phyloP scores from a whole-genome alignment of 2,888 invertebrate genomes.

The Epiblema foenella region DNA sequence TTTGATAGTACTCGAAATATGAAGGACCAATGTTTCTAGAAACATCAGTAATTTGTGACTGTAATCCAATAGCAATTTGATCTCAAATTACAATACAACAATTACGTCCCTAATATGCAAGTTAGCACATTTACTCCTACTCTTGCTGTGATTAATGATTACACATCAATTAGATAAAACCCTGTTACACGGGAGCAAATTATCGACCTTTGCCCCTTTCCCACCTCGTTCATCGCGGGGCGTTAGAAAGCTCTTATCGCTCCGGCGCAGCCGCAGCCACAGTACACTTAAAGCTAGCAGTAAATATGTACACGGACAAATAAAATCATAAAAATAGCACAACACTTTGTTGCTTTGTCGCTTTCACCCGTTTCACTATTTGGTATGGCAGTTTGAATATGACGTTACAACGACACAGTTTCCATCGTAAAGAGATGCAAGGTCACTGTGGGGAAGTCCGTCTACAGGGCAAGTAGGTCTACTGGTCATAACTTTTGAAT shows the following conservation, averaged over 20 bases:
- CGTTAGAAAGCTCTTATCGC: constrained; percentile 75
- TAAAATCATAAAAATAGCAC: background rate
- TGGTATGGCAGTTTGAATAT: background rate
- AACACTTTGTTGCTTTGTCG: too few relatives aligned
- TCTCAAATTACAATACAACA: constrained; percentile 3
- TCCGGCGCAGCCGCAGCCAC: constrained; percentile 52
- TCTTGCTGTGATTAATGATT: constrained; percentile 54
- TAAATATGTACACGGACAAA: background rate
- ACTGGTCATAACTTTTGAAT: too few relatives aligned
- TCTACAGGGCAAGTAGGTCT: too few relatives aligned
- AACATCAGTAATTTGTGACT: background rate
- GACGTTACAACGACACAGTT: too few relatives aligned
- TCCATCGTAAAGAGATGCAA: too few relatives aligned
- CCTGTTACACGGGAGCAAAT: constrained; percentile 67
- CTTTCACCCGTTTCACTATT: background rate
- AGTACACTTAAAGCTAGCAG: constrained; percentile 11
- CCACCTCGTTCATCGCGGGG: constrained; percentile 65
- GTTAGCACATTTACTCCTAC: constrained; percentile 44
- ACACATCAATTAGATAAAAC: constrained; percentile 60
- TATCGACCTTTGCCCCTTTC: constrained; percentile 72
- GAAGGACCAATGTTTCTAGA: constrained; percentile 1
- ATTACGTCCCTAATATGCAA: constrained; percentile 24
- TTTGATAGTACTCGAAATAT: background rate
- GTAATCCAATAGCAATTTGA: background rate
- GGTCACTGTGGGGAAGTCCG: too few relatives aligned